Percentiles rank a stretch among this genome's conserved stretches.
These are phyloP conservation scores for Mamestra configurata DNA, from an alignment of 1,140 invertebrate species.

Conservation along the genomic window DNA sequence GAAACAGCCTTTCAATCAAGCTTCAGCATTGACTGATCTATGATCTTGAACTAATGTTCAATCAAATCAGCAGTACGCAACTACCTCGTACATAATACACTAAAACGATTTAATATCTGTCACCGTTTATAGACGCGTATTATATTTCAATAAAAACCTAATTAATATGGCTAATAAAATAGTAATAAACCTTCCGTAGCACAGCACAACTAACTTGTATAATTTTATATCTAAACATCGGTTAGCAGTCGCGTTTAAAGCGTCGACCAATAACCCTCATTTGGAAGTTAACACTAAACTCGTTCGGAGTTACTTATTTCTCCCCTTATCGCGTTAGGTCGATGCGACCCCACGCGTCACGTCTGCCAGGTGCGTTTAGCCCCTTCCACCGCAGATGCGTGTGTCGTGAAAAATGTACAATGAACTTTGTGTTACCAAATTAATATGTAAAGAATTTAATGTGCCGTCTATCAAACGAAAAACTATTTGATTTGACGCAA, in stretches of 20 bases:
- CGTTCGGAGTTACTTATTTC: constrained; percentile 57
- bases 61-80: neutral
- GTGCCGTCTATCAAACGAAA: neutral
- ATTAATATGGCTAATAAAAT: constrained; percentile 45
- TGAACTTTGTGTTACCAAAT: constrained; percentile 30
- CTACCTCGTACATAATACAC: neutral
- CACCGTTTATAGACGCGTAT: constrained; percentile 31
- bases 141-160: constrained; percentile 47
- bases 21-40: neutral
- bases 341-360: constrained; percentile 73
- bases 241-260: constrained; percentile 31
- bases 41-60: constrained; percentile 19
- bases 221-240: constrained; percentile 47
- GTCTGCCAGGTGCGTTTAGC: constrained; percentile 73
- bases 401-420: constrained; percentile 40
- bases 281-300: constrained; percentile 65
- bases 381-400: constrained; percentile 77
- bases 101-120: constrained; percentile 38
- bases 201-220: constrained; percentile 38
- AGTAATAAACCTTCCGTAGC: constrained; percentile 35
- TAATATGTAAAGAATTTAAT: neutral
- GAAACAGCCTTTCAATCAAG: constrained; percentile 24
- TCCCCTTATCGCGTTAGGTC: constrained; percentile 66
- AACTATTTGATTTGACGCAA: neutral
- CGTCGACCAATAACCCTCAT: constrained; percentile 63